A percentile compares a stretch with the other conserved stretches of the same genome.
Conservation (phyloP, 2,888 invertebrate genomes). For the Lumbricus terrestris region DNA sequence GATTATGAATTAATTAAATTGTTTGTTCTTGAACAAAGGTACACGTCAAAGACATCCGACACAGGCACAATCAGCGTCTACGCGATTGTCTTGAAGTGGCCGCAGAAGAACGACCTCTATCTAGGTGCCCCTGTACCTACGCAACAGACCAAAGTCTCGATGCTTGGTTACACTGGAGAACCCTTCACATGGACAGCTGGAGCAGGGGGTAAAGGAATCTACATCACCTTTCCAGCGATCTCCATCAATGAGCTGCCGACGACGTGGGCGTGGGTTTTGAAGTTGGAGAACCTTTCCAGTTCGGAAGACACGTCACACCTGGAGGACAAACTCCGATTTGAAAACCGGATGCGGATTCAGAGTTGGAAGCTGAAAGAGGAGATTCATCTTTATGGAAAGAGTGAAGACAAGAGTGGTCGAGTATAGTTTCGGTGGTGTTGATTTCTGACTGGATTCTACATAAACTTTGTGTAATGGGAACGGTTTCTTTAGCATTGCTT, state of each 20-base stretch:
- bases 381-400: neutral
- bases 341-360: neutral
- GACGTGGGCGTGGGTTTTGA: slow-evolving; percentile 39
- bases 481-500: neutral
- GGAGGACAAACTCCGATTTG: neutral
- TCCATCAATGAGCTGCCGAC: slow-evolving; percentile 36
- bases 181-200: neutral
- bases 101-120: slow-evolving; percentile 64
- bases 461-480: too few species aligned
- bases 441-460: neutral
- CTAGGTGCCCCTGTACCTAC: slow-evolving; percentile 61
- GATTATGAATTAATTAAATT: too few species aligned
- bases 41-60: slow-evolving; percentile 35
- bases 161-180: slow-evolving; percentile 62
- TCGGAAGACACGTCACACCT: neutral
- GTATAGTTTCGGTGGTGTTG: neutral
- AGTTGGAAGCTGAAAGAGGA: neutral
- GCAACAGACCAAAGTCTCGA: slow-evolving; percentile 55
- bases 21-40: slow-evolving; percentile 31
- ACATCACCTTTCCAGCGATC: slow-evolving; percentile 45
- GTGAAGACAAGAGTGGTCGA: neutral
- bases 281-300: slow-evolving; percentile 28
- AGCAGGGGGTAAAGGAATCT: slow-evolving; percentile 42
- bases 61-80: slow-evolving; percentile 62
- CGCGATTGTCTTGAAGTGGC: slow-evolving; percentile 73